Conservation (phyloP, 2,797 vertebrate species). For the Sus cebifrons region DNA sequence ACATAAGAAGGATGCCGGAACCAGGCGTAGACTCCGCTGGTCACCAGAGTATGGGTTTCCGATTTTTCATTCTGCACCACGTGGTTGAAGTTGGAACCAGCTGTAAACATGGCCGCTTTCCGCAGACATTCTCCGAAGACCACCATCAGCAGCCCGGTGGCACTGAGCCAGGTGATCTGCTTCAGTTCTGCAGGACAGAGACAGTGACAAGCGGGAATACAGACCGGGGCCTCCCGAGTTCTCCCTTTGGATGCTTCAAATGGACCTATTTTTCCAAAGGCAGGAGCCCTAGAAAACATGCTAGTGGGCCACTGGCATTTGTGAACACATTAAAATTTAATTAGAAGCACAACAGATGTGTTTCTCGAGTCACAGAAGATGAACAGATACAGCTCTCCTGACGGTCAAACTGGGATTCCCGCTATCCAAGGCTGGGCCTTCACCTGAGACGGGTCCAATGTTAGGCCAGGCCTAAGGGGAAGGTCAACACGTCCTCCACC, state of each 20-base stretch:
- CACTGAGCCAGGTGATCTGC: constrained; percentile 95
- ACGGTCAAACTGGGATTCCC: background rate
- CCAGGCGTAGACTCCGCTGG: constrained; percentile 95
- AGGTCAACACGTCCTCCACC: background rate
- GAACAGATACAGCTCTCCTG: background rate
- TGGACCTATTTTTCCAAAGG: background rate
- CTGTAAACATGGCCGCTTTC: constrained; percentile 98
- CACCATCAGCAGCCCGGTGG: constrained; percentile 96
- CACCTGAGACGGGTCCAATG: accelerated
- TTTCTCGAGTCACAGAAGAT: background rate
- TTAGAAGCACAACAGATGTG: background rate
- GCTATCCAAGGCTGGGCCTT: background rate
- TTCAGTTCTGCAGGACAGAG: constrained; percentile 93
- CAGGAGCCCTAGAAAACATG: background rate
- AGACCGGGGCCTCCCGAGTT: accelerated
- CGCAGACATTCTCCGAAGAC: constrained; percentile 95
- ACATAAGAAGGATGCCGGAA: constrained; percentile 99
- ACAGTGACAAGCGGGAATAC: background rate
- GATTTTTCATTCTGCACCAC: constrained; percentile 99
- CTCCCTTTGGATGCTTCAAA: background rate
- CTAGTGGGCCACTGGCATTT: background rate
- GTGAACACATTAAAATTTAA: background rate
- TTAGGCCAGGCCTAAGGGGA: background rate
- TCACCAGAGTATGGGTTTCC: constrained; percentile 96
- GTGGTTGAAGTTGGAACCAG: constrained; percentile 99